phyloP scores from a whole-genome alignment of 2,113 vertebrate genomes.

The Tiliqua scincoides region DNA sequence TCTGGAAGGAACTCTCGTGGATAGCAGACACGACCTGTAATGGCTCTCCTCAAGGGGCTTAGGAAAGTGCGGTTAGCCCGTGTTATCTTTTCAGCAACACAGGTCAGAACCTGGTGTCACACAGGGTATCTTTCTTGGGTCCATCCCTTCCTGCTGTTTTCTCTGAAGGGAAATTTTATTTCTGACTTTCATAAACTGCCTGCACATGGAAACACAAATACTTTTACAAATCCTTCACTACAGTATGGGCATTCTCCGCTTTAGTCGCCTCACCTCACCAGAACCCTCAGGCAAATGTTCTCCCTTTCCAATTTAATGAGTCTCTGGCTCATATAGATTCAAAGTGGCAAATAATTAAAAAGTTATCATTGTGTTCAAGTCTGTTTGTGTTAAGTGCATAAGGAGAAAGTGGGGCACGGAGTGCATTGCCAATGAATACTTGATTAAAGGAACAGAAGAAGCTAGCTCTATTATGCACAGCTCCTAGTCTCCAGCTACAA shows the following conservation, averaged over 20 bases:
- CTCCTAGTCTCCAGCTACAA: background rate
- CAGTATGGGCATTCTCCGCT: background rate
- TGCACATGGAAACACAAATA: background rate
- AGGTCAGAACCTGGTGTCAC: background rate
- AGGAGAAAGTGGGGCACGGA: constrained; percentile 4
- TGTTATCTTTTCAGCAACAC: too few species aligned
- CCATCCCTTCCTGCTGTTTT: background rate
- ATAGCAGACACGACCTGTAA: too few species aligned
- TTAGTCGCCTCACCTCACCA: background rate
- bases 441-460: constrained; percentile 4
- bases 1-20: too few species aligned
- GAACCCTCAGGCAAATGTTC: background rate
- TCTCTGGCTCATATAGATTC: background rate
- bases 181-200: background rate
- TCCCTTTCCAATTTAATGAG: background rate
- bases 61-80: background rate
- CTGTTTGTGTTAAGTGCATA: constrained; percentile 16
- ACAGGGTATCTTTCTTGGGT: background rate
- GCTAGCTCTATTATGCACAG: background rate
- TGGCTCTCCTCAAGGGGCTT: background rate
- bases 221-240: background rate
- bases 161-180: background rate
- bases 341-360: constrained; percentile 37
- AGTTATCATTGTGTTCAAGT: background rate
- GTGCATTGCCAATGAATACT: constrained; percentile 3